These are phyloP conservation scores for Grantiella picta DNA, from an alignment of 2,113 vertebrate genomes.

Conservation along the genomic window DNA sequence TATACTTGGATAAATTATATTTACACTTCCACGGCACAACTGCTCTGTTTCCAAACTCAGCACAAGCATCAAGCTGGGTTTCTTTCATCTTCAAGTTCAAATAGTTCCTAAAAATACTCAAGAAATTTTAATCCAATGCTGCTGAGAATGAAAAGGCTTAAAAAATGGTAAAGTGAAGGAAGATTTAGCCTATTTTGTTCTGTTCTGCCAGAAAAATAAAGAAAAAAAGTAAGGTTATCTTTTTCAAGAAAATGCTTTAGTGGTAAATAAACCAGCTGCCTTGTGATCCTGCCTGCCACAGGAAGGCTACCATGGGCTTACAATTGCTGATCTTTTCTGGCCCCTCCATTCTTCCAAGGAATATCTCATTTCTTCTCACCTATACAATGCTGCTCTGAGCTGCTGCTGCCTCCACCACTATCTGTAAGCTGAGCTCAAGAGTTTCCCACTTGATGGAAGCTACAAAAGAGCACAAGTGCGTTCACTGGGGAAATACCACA, in stretches of 20 bases:
- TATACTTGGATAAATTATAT: not conserved
- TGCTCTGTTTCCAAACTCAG: not conserved
- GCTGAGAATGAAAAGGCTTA: not conserved
- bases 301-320: not conserved
- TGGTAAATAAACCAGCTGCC: not conserved
- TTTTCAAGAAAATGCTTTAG: not conserved
- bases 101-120: not conserved
- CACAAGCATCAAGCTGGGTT: not conserved
- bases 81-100: not conserved
- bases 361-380: not conserved
- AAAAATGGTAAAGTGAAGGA: not conserved
- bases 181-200: not conserved
- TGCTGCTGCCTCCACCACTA: not conserved
- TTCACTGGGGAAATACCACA: not conserved
- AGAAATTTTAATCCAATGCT: not conserved
- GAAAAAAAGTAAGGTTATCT: not conserved
- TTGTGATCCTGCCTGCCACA: not conserved
- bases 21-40: not conserved
- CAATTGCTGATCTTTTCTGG: not conserved
- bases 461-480: not conserved
- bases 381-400: not conserved
- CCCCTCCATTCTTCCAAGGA: not conserved
- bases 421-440: not conserved
- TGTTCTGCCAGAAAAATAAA: not conserved
- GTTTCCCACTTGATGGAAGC: not conserved